Conservation (phyloP, 2,888 invertebrate species). For the Drosophila yooni region DNA sequence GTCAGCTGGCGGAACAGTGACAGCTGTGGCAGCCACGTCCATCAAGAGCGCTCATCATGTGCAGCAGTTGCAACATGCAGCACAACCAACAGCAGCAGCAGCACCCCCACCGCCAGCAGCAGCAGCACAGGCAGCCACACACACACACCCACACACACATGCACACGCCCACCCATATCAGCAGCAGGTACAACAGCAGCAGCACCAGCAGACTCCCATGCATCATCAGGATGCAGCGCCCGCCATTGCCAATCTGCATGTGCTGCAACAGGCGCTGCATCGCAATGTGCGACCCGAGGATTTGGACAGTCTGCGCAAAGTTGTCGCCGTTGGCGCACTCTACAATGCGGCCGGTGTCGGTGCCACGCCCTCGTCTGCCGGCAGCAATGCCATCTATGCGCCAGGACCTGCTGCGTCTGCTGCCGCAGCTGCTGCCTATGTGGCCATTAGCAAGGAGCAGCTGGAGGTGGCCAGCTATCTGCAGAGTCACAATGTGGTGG, state of each 20-base stretch:
- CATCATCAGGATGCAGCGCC: constrained; percentile 23
- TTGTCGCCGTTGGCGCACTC: constrained; percentile 75
- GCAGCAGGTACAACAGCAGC: constrained; percentile 28
- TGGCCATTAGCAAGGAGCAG: constrained; percentile 63
- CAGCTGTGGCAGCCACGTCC: not conserved
- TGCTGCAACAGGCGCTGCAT: constrained; percentile 76
- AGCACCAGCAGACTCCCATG: constrained; percentile 15
- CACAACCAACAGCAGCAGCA: constrained; percentile 35
- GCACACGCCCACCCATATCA: constrained; percentile 41
- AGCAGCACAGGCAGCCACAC: constrained; percentile 13
- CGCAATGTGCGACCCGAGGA: constrained; percentile 78
- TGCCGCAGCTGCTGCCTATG: constrained; percentile 28
- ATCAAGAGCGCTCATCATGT: constrained; percentile 55
- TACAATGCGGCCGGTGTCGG: constrained; percentile 57
- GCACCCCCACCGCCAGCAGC: constrained; percentile 11
- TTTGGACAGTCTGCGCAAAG: constrained; percentile 82
- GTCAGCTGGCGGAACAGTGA: not conserved
- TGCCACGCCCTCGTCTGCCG: constrained; percentile 36
- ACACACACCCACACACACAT: not conserved
- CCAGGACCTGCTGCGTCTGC: not conserved
- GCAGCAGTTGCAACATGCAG: constrained; percentile 43
- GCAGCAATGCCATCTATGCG: constrained; percentile 33
- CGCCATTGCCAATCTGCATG: constrained; percentile 75
- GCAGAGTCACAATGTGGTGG: constrained; percentile 52
- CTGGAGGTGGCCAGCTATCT: constrained; percentile 61